phyloP scores from a whole-genome alignment of 1,140 invertebrate species.

The Solenopsis fugax region DNA sequence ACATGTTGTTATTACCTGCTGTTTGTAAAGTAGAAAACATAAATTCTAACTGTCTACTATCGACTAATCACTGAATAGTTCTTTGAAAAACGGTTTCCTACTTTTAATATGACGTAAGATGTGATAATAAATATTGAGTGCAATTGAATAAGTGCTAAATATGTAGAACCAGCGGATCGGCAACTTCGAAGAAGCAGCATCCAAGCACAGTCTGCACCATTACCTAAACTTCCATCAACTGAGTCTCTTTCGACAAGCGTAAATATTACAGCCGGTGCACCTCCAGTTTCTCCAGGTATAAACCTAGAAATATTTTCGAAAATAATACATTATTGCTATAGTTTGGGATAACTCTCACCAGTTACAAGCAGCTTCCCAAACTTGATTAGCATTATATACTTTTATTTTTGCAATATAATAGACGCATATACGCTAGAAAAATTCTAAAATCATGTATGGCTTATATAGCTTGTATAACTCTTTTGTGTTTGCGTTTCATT shows the following conservation, averaged over 20 bases:
- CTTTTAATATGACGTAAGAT: conserved; percentile 42
- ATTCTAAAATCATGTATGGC: conserved; percentile 6
- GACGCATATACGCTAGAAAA: neutral
- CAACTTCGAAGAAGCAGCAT: conserved; percentile 83
- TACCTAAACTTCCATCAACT: conserved; percentile 85
- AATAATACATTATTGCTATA: conserved; percentile 60
- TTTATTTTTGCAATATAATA: conserved; percentile 32
- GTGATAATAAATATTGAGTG: conserved; percentile 55
- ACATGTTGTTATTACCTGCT: conserved; percentile 12
- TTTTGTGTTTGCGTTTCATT: conserved; percentile 9
- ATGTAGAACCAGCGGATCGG: conserved; percentile 84
- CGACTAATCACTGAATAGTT: conserved; percentile 19
- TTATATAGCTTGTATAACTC: neutral
- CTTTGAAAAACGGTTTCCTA: conserved; percentile 30
- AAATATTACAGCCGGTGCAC: conserved; percentile 80
- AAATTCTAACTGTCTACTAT: neutral
- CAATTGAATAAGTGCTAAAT: conserved; percentile 72
- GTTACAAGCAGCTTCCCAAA: conserved; percentile 26
- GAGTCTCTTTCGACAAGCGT: conserved; percentile 83
- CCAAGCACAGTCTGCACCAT: conserved; percentile 80
- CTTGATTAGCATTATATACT: conserved; percentile 24
- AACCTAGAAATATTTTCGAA: conserved; percentile 63
- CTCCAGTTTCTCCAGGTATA: conserved; percentile 85
- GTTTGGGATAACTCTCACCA: conserved; percentile 55
- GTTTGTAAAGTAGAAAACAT: conserved; percentile 30